Evolutionary conservation across 2,113 vertebrate genomes (phyloP), one percentile per base, ranked within the genome.

Genomic region (Larimichthys crocea): DNA sequence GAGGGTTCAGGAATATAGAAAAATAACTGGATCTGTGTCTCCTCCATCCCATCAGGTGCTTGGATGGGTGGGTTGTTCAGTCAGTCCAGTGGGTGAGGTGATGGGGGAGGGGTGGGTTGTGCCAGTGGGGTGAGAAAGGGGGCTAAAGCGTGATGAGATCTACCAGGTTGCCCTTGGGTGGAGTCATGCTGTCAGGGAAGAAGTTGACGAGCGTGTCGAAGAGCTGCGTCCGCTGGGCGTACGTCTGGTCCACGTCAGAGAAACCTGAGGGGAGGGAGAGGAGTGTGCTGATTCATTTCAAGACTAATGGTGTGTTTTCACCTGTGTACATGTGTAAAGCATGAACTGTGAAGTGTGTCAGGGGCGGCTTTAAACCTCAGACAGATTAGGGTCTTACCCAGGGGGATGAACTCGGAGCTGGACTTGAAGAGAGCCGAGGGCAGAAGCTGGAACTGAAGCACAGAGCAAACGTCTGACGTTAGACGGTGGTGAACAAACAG

Each of bases 121-220:
- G 67, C 26, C 14, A 42, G 24, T 20, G 57, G 17, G 17, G 50
- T 62, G 90, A 64, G 91, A 9, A 40, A 40, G 35, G 35, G 87
- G 2, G 10, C 96, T 95, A 99, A 93, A 99, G 97, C 3, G 96
- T 98, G 93, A 99, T 99, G 91, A 99, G 98, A 94, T 99, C 98
- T 1, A 99, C 98, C 89, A 99, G 92, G 94, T 99, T 99, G 94
- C 98, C 98, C 92, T 99, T 99, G 22, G 98, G 98, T 29, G 98
- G 98, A 57, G 98, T 99, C 98, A 99, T 99, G 95, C 96, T 99
- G 95, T 99, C 98, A 0, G 98, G 98, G 90, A 99, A 99, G 95
- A 99, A 99, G 94, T 98, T 99, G 88, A 99, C 98, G 46, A 99
- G 94, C 0, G 96, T 99, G 94, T 99, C 98, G 86, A 99, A 99